Evolutionary conservation across 92 coral and sea anemone species (phyloP), one percentile per base, ranked within the genome.

Genomic region (Epizoanthus scotinus): DNA sequence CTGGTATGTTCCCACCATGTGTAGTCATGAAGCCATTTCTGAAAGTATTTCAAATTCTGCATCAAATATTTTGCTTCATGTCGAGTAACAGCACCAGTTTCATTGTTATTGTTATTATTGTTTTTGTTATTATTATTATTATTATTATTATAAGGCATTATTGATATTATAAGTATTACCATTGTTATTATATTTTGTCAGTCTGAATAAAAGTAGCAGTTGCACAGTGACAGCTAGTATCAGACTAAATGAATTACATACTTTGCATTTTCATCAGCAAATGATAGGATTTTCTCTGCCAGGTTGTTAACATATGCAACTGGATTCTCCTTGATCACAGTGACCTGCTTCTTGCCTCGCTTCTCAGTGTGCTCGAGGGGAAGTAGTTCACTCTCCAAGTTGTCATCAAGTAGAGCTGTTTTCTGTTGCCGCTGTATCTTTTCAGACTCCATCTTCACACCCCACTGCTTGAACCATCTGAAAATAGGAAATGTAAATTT

Each of bases 391-490:
- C 54, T 26, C 29, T 71, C 63, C 38, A 82, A 26, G 1, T n/a
- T 22, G 27, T 56, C 18, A 8, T 62, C 79, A 38, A 70, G 53
- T 14, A 59, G 68, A 3, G 60, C 85, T 1, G 8, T 82, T 24
- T 36, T 70, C 29, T 38, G 60, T 58, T 50, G 67, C 25, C 79
- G 21, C 79, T 70, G 79, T 26, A 52, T 82, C 34, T 55, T 70
- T 56, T 82, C 70, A 57, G 77, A 66, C 67, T 69, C 70, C 79
- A 28, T 52, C 29, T 81, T 53, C 21, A 81, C 24, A 29, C 78
- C 78, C 79, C 85, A 70, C 61, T 69, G 40, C 8, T 42, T 56
- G 64, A 82, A 82, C 85, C 79, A 70, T 47, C 79, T 34, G 13
- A 20, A 56, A 28, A 21, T 20, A 15, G 63, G 59, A 70, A 63